Conservation (phyloP, 2,797 vertebrate genomes). For the Sebastiscus tertius region DNA sequence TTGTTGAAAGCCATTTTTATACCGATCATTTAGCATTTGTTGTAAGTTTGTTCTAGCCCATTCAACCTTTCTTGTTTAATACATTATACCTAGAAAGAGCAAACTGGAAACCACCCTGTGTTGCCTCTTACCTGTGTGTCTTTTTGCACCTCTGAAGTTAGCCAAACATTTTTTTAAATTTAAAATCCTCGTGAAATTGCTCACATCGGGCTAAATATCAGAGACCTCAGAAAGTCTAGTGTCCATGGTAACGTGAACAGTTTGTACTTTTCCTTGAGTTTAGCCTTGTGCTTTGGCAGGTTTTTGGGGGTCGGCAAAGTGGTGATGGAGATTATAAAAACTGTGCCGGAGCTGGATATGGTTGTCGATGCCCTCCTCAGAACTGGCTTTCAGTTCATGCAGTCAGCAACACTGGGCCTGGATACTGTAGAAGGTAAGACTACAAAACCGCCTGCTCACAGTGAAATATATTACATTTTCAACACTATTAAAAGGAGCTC, state of each 20-base stretch:
- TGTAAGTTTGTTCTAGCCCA: too few relatives aligned
- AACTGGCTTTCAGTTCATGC: constrained; percentile 70
- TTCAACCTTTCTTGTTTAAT: neutral
- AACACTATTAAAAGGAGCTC: neutral
- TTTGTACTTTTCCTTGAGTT: neutral
- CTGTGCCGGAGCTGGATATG: constrained; percentile 60
- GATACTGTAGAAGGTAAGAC: constrained; percentile 57
- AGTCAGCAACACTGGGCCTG: constrained; percentile 41
- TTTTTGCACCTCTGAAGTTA: neutral
- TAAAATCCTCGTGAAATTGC: neutral
- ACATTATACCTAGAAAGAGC: neutral
- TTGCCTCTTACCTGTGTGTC: neutral
- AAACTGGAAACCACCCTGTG: neutral
- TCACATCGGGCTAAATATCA: neutral
- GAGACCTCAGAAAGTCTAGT: neutral
- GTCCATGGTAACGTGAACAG: neutral
- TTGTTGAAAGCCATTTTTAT: neutral
- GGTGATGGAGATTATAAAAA: constrained; percentile 62
- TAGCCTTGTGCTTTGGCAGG: constrained; percentile 52
- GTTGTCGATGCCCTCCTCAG: constrained; percentile 62
- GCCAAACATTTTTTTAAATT: neutral
- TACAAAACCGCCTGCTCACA: neutral
- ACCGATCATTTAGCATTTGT: neutral
- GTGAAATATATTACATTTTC: neutral
- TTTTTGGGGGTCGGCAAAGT: constrained; percentile 68